Evolutionary conservation across 2,888 invertebrate species (phyloP).

Genomic region (Orchestes rusci): DNA sequence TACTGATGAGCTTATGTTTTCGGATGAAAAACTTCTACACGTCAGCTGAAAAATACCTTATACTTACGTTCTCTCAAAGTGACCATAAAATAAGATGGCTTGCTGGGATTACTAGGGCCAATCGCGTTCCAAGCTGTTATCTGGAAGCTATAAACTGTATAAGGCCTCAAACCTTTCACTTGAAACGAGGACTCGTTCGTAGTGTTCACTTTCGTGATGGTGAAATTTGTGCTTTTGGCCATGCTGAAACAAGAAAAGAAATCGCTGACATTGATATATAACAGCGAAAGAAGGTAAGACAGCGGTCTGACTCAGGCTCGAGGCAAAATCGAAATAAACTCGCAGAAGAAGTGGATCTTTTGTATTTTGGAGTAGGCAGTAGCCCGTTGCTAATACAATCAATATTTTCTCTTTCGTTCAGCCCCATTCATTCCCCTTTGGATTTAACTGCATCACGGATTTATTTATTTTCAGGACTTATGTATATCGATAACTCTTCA

Average conservation of each 20-base stretch:
- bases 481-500: too few species aligned
- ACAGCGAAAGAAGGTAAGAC: constrained; percentile 11
- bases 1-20: too few species aligned
- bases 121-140: constrained; percentile 64
- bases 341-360: too few species aligned
- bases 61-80: constrained; percentile 65
- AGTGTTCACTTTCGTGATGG: constrained; percentile 22
- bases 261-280: constrained; percentile 21
- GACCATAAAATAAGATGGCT: constrained; percentile 65
- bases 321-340: too few species aligned
- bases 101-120: constrained; percentile 61
- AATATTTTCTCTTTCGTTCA: too few species aligned
- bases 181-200: constrained; percentile 58
- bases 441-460: too few species aligned
- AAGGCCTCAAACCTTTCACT: constrained; percentile 60
- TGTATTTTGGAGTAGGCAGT: too few species aligned
- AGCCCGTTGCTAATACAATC: too few species aligned
- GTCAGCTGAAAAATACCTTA: too few species aligned
- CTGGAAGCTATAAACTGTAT: constrained; percentile 69
- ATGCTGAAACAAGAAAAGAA: constrained; percentile 25
- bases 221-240: constrained; percentile 22
- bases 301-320: constrained; percentile 6
- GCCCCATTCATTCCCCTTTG: too few species aligned
- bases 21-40: too few species aligned
- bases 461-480: too few species aligned